These are phyloP conservation scores for Sylvicapra grimmia DNA, from an alignment of 2,113 vertebrate genomes.

Conservation along the genomic window DNA sequence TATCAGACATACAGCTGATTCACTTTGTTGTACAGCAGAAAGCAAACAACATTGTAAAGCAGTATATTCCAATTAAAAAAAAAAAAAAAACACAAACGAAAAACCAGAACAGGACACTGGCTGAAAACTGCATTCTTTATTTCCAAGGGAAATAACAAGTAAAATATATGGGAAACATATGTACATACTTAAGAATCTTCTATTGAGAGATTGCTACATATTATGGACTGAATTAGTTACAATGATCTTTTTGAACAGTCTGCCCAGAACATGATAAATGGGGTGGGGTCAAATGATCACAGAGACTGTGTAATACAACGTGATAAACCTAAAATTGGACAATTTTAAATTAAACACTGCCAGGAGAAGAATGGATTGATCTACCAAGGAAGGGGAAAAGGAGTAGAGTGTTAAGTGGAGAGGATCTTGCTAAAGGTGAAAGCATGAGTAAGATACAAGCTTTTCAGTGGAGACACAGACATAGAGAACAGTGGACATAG, in stretches of 20 bases:
- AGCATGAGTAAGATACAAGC: background rate
- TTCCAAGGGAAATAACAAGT: background rate
- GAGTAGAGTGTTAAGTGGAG: background rate
- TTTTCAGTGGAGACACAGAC: background rate
- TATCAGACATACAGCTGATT: background rate
- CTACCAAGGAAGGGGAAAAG: background rate
- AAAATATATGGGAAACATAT: background rate
- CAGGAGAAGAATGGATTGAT: background rate
- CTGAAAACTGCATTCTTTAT: background rate
- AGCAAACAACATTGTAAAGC: background rate
- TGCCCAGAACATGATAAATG: background rate
- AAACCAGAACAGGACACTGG: background rate
- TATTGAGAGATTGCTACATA: background rate
- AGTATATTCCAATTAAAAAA: background rate
- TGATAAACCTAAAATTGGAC: background rate
- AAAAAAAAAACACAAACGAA: too few relatives aligned
- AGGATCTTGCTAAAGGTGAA: background rate
- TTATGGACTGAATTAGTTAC: background rate
- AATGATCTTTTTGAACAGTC: background rate
- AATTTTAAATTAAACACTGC: background rate
- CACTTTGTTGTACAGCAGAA: background rate
- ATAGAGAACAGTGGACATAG: background rate
- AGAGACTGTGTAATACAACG: background rate
- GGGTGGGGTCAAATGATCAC: background rate
- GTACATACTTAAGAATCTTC: background rate